Conservation (phyloP, 2,797 vertebrate species). For the Brachyrhaphis roseni region DNA sequence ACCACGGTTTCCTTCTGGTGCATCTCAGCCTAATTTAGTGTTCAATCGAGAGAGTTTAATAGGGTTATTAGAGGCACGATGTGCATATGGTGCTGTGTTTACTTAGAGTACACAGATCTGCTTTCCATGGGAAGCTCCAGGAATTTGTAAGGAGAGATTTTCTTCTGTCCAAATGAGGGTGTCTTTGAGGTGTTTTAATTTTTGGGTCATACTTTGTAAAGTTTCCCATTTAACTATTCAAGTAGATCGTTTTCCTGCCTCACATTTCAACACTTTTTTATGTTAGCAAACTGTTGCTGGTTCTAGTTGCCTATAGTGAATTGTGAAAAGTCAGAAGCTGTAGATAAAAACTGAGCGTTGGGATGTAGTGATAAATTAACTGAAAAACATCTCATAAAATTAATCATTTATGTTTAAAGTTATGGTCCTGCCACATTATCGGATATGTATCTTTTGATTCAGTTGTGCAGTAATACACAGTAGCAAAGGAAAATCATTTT, state of each 20-base stretch:
- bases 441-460: neutral
- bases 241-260: neutral
- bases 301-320: neutral
- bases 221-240: neutral
- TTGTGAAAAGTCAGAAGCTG: neutral
- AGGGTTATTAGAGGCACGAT: constrained; percentile 51
- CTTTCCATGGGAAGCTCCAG: constrained; percentile 62
- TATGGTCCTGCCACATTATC: neutral
- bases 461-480: neutral
- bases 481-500: neutral
- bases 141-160: constrained; percentile 16
- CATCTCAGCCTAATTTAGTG: constrained; percentile 20
- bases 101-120: constrained; percentile 26
- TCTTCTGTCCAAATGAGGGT: constrained; percentile 11
- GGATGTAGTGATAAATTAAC: no score
- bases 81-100: constrained; percentile 49
- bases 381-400: neutral
- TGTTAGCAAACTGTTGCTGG: neutral
- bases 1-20: constrained; percentile 23
- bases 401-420: neutral
- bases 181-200: constrained; percentile 18
- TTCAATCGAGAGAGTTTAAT: constrained; percentile 49
- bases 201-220: constrained; percentile 1
- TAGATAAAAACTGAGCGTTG: neutral
- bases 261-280: neutral